Evolutionary conservation across 2,888 invertebrate species (phyloP), one percentile per base, ranked within the genome.

Genomic region (Sinohyriopsis cumingii): DNA sequence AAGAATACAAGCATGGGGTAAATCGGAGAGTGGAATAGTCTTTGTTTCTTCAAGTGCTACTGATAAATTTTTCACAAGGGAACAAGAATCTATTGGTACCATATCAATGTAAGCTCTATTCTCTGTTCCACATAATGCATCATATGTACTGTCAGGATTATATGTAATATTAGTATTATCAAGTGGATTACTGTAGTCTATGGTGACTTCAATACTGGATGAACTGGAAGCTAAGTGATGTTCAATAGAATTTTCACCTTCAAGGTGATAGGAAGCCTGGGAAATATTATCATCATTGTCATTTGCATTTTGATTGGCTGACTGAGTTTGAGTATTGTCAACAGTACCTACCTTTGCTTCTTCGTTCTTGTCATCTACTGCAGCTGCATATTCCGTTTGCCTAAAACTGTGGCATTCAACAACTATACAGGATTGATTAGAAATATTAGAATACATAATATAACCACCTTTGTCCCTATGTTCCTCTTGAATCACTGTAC

Each of bases 281-380:
- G 64, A 64, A 54, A 64, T 55, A 56, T 55, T 78, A 69, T 82
- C 82, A 81, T 86, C 88, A 85, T 82, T 86, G 86, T 87, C 88
- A 87, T 86, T 83, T 82, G 86, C 86, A 87, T 86, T 88, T 86
- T 88, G 88, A 87, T 86, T 87, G 85, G 87, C 86, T 84, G 87
- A 85, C 83, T 79, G 74, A 72, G 67, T 74, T 73, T 74, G 72
- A 72, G 78, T 72, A 73, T 78, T 76, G 73, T 77, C 79, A 75
- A 76, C 76, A 74, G 74, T 72, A 76, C 73, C 73, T 72, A 78
- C 63, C 45, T 45, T 45, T 3, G 12, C 45, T 45, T 45, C 45
- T 45, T 45, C 45, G 20, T 25, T 55, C 65, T 22, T 55, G 62
- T 66, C 66, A 12, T 66, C 64, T 45, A 15, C 45, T 45, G 45